phyloP scores from a whole-genome alignment of 2,797 vertebrate genomes.

The Fistularia tabacaria region DNA sequence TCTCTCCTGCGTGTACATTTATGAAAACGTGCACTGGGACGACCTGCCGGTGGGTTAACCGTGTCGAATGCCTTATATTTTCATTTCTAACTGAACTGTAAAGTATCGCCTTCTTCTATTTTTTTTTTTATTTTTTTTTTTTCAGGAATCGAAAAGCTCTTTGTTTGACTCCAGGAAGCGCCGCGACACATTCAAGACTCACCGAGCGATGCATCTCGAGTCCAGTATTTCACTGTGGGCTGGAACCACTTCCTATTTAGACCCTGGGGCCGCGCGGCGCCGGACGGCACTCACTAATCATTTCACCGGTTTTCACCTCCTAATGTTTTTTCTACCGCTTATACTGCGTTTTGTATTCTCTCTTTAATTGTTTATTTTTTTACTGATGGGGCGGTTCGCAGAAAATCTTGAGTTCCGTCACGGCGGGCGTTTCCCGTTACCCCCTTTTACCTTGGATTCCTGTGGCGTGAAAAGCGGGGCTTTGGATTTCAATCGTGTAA shows the following conservation, averaged over 20 bases:
- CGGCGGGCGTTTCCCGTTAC: not conserved
- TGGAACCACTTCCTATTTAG: constrained; percentile 64
- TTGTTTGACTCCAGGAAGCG: constrained; percentile 35
- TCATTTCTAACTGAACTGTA: constrained; percentile 40
- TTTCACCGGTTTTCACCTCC: constrained; percentile 56
- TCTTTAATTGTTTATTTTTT: constrained; percentile 58
- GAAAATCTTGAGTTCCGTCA: constrained; percentile 42
- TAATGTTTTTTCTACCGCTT: constrained; percentile 71
- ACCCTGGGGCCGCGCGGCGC: constrained; percentile 41
- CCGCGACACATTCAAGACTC: constrained; percentile 51
- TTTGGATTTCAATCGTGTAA: constrained; percentile 42
- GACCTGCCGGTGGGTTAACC: too few species aligned
- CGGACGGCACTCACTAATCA: constrained; percentile 48
- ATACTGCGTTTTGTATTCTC: constrained; percentile 68
- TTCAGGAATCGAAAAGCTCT: too few species aligned
- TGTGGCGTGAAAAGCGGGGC: too few species aligned
- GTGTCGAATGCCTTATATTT: constrained; percentile 46
- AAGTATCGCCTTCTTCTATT: constrained; percentile 36
- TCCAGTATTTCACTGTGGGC: constrained; percentile 73
- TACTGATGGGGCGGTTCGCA: too few species aligned
- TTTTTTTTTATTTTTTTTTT: too few species aligned
- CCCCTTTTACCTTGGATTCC: not conserved
- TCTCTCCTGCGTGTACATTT: constrained; percentile 52
- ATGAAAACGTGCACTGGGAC: constrained; percentile 8
- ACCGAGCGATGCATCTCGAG: constrained; percentile 46